Conservation (phyloP, 2,888 invertebrate species). For the Patella caerulea region DNA sequence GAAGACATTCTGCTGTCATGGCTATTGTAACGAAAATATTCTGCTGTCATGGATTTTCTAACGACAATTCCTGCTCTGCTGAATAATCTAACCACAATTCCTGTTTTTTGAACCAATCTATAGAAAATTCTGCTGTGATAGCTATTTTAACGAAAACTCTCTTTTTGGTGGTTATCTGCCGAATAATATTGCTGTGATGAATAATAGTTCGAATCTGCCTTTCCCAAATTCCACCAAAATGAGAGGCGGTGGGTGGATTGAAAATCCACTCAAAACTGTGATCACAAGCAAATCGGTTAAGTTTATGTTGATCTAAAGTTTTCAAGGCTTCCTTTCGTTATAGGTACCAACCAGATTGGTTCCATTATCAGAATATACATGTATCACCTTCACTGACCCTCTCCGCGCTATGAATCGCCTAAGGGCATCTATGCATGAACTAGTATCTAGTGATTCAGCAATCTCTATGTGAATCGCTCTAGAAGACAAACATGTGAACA, state of each 20-base stretch:
- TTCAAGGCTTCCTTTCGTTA: conserved; percentile 27
- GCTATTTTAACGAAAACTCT: too few relatives aligned
- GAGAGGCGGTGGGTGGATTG: conserved; percentile 36
- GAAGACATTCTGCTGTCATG: too few relatives aligned
- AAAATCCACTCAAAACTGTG: conserved; percentile 33
- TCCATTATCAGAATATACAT: conserved; percentile 33
- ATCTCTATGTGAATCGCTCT: conserved; percentile 35
- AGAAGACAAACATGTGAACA: conserved; percentile 33
- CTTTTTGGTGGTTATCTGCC: too few relatives aligned
- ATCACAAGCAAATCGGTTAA: conserved; percentile 23
- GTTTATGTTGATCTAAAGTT: conserved; percentile 27
- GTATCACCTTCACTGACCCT: conserved; percentile 17
- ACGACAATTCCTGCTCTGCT: too few relatives aligned
- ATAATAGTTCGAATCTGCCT: conserved; percentile 31
- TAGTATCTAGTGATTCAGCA: conserved; percentile 25
- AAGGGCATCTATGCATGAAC: conserved; percentile 27
- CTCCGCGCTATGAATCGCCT: conserved; percentile 27
- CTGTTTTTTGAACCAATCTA: too few relatives aligned
- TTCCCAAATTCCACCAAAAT: conserved; percentile 40
- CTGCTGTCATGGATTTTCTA: too few relatives aligned
- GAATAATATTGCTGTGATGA: too few relatives aligned
- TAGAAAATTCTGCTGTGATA: too few relatives aligned
- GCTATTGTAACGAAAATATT: too few relatives aligned
- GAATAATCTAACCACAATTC: too few relatives aligned
- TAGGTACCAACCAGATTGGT: conserved; percentile 35